Base-by-base conservation (phyloP, 2,113 vertebrate genomes). In the Ondatra zibethicus region DNA sequence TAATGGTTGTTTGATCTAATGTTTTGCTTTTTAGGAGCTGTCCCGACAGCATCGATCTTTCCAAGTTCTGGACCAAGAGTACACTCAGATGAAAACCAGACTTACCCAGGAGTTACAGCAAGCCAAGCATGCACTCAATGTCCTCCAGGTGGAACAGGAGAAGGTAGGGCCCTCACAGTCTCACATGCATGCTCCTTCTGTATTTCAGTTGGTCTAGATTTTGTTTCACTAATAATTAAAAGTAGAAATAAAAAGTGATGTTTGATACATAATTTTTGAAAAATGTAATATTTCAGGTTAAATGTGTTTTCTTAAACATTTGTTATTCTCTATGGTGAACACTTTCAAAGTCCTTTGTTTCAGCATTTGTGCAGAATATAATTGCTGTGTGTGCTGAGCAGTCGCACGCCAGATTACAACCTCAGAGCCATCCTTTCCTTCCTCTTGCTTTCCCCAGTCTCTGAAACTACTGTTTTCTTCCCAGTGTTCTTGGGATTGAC, bases 101-200 rank as follows among this genome's bases (percentile, higher is more conserved):
- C 97, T 99, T 36, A 99, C 98, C 7, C 99, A 99, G 97, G 99
- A 99, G 96, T 88, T 99, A 70, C 99, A 99, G 96, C 99, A 99
- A 97, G 98, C 99, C 94, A 99, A 99, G 98, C 99, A 99, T 76
- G 95, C 98, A 1, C 97, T 98, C 94, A 99, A 96, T 0, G 0
- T 98, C 39, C 97, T 99, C 33, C 99, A 99, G 94, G 98, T 99
- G 42, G 99, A 99, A 75, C 98, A 99, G 95, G 99, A 99, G 68
- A 99, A 99, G 98, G 99, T 99, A 99, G 68, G 93, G 33, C 13
- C 7, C 88, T 42, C 23, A 0, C 12, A 47, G 39, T 10, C 12
- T 3, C 27, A 12, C 2, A 39, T 11, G 1, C 4, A 0, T 33
- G 55, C 9, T 4, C 7, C 9, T 89, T 82, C 61, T 58, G 0